A percentile compares a stretch with the other conserved stretches of the same genome.
Evolutionary conservation across 2,888 invertebrate species (phyloP).

Genomic region (Eupithecia subumbrata): DNA sequence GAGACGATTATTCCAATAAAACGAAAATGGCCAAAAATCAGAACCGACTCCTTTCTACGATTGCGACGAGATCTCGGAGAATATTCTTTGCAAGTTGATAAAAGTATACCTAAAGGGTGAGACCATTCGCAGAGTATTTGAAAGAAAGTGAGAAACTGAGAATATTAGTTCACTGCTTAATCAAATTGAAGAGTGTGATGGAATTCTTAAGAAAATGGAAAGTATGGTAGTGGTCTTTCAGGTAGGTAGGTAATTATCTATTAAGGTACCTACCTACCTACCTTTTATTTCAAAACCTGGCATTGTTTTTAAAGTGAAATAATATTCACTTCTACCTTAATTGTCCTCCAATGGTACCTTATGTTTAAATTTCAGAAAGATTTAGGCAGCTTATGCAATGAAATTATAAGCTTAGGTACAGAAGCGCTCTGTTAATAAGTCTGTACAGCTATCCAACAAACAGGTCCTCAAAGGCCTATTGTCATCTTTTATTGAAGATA

Average conservation of each 20-base stretch:
- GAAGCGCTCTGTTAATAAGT: constrained; percentile 97
- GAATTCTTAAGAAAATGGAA: constrained; percentile 94
- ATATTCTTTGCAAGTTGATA: constrained; percentile 96
- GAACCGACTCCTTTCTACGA: too few relatives aligned
- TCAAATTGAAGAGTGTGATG: constrained; percentile 98
- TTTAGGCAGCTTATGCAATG: constrained; percentile 97
- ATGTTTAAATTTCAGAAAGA: constrained; percentile 87
- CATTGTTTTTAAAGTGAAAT: neutral
- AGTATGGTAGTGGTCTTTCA: constrained; percentile 89
- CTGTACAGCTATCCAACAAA: constrained; percentile 96
- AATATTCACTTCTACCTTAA: neutral
- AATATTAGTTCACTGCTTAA: constrained; percentile 97
- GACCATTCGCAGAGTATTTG: constrained; percentile 95
- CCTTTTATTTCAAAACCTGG: neutral
- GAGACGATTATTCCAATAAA: too few relatives aligned
- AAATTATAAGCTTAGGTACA: constrained; percentile 98
- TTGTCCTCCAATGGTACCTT: neutral
- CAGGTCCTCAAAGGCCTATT: constrained; percentile 97
- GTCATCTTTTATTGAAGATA: constrained; percentile 99
- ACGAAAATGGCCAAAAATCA: too few relatives aligned
- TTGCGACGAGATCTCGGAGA: constrained; percentile 97
- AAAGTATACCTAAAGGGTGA: constrained; percentile 93
- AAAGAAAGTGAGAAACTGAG: constrained; percentile 97
- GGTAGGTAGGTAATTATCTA: constrained; percentile 61
- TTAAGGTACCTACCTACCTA: too few relatives aligned